These are phyloP conservation scores for Bubo scandiacus DNA, from an alignment of 2,113 vertebrate species.

Conservation along the genomic window DNA sequence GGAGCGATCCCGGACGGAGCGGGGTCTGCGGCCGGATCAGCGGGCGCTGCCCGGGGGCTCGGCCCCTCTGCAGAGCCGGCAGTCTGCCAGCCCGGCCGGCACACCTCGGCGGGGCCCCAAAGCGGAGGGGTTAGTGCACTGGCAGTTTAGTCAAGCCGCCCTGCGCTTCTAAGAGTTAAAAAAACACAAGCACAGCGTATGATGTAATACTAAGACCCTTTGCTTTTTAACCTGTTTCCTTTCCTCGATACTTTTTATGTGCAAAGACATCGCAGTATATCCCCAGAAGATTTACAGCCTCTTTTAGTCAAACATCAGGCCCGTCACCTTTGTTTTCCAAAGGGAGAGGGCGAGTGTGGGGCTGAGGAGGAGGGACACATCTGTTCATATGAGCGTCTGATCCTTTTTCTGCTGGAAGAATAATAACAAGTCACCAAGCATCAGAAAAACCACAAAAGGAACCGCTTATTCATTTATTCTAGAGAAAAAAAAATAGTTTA, in stretches of 20 bases:
- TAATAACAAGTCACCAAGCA: constrained; percentile 41
- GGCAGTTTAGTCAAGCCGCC: not conserved
- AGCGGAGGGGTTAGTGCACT: fast-evolving
- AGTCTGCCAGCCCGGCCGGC: no score
- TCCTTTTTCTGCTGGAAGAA: constrained; percentile 17
- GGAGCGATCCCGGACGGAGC: not conserved
- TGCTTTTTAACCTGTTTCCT: not conserved
- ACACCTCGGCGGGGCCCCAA: fast-evolving
- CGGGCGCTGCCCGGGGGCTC: no score
- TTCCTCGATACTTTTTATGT: not conserved
- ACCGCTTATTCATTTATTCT: constrained; percentile 35
- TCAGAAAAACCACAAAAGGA: constrained; percentile 50
- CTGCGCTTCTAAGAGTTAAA: not conserved
- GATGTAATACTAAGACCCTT: not conserved
- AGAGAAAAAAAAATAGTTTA: constrained; percentile 13
- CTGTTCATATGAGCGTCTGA: not conserved
- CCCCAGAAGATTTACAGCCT: not conserved
- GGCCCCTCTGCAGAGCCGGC: no score
- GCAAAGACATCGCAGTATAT: not conserved
- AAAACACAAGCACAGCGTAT: fast-evolving
- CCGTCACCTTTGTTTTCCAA: not conserved
- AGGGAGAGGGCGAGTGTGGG: not conserved
- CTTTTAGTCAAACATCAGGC: not conserved
- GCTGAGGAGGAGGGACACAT: constrained; percentile 28
- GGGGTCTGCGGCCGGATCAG: no score